Conservation (phyloP, 2,113 vertebrate genomes). For the Rhinolophus sinicus region DNA sequence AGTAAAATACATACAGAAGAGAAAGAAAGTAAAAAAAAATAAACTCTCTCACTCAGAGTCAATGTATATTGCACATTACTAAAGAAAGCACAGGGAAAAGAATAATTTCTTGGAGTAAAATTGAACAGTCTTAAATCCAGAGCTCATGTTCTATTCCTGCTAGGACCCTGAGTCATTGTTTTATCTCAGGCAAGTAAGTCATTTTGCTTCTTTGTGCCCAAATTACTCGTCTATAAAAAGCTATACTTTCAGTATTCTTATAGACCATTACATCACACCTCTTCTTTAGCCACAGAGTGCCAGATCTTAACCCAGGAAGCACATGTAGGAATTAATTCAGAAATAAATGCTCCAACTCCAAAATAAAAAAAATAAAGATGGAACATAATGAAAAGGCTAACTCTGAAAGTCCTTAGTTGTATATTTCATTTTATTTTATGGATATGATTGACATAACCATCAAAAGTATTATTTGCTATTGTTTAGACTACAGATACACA, state of each 20-base stretch:
- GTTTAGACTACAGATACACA: slow-evolving; percentile 34
- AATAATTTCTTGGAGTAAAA: slow-evolving; percentile 65
- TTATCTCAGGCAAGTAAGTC: slow-evolving; percentile 74
- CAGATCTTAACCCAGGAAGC: slow-evolving; percentile 37
- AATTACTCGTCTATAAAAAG: slow-evolving; percentile 77
- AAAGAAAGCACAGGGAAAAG: slow-evolving; percentile 59
- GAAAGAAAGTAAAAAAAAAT: slow-evolving; percentile 52
- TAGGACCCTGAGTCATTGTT: slow-evolving; percentile 79
- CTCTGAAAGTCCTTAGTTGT: slow-evolving; percentile 24
- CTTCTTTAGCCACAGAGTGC: slow-evolving; percentile 42
- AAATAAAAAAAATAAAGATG: slow-evolving; percentile 34
- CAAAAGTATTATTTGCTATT: slow-evolving; percentile 46
- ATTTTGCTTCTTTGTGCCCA: slow-evolving; percentile 72
- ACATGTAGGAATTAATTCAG: slow-evolving; percentile 70
- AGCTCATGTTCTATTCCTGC: slow-evolving; percentile 75
- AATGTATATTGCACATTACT: slow-evolving; percentile 62
- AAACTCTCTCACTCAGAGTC: slow-evolving; percentile 62
- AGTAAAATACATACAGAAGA: slow-evolving; percentile 59
- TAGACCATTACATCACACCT: slow-evolving; percentile 51
- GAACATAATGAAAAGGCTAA: slow-evolving; percentile 52
- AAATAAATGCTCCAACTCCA: slow-evolving; percentile 25
- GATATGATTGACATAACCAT: slow-evolving; percentile 52
- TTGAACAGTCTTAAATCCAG: slow-evolving; percentile 66
- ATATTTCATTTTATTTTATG: slow-evolving; percentile 44
- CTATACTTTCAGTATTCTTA: slow-evolving; percentile 64